Base-by-base conservation (phyloP, 2,113 vertebrate species). In the Catharus minimus region DNA sequence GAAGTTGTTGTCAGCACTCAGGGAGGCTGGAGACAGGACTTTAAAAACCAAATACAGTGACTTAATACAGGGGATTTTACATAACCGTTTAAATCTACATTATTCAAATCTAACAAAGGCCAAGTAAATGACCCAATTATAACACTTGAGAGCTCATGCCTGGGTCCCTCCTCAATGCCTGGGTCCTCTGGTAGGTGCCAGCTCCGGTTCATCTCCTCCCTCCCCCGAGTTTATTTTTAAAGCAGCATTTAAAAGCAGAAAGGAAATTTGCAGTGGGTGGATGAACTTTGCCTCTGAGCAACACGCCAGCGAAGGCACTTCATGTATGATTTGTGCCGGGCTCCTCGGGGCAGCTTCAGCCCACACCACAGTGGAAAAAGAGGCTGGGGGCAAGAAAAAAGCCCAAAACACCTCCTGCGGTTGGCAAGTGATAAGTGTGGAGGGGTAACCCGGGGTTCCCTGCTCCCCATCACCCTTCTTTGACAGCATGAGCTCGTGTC, bases 211-310 rank as follows among this genome's bases (percentile, higher is more conserved):
- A 5, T 43, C 74, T 92, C 64, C 47, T 78, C 64, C 73, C 61
- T 56, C 50, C 47, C 50, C 44, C 52, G 11, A 5, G 12, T 79
- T 90, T 88, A 73, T 95, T 89, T 95, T 89, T 92, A 78, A 84
- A 96, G 61, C 69, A 66, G 47, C 22, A 8, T 94, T 85, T 89
- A 71, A 89, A 94, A 94, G 69, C 86, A 92, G 90, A 94, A 87
- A 95, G 94, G 94, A 95, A 93, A 95, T 86, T 95, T 9, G 36
- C 86, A 90, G 95, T 95, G 90, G 92, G 95, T 94, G 95, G 88
- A 73, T 95, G 93, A 96, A 91, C 94, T 91, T 86, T 86, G 82
- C 69, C 56, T 69, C 68, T 22, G 72, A 92, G 78, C 17, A 56
- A 19, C 72, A 41, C 6, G 2, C 44, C 69, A 43, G 57, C 26